Conservation (phyloP, 2,888 invertebrate genomes). For the Plutella xylostella region DNA sequence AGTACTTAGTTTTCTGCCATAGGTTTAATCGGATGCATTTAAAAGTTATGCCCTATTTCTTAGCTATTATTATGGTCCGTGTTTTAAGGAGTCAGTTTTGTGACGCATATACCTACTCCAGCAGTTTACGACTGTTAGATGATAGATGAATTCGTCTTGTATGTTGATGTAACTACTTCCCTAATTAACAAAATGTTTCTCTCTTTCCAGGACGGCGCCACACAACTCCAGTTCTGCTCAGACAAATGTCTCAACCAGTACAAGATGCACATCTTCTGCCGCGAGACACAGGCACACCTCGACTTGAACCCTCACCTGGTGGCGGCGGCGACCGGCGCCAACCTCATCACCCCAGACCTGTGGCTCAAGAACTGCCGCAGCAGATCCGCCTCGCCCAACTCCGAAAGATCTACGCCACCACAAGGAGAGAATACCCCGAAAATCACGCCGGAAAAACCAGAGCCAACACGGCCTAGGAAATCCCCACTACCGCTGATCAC, state of each 20-base stretch:
- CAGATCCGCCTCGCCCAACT: conserved; percentile 71
- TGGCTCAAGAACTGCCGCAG: conserved; percentile 88
- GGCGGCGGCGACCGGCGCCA: conserved; percentile 55
- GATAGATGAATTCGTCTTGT: too few species aligned
- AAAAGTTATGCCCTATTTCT: too few species aligned
- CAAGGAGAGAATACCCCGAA: conserved; percentile 28
- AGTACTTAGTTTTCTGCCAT: too few species aligned
- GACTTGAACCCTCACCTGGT: conserved; percentile 84
- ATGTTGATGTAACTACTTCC: neutral
- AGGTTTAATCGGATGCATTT: too few species aligned
- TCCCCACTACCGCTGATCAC: conserved; percentile 74
- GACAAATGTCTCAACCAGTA: conserved; percentile 96
- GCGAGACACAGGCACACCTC: conserved; percentile 91
- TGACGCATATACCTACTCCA: too few species aligned
- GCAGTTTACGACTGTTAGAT: too few species aligned
- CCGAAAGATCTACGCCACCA: conserved; percentile 68
- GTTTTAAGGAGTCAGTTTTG: too few species aligned
- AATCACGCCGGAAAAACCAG: conserved; percentile 21
- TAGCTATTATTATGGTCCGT: too few species aligned
- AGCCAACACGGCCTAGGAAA: conserved; percentile 40
- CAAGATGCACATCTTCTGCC: conserved; percentile 97
- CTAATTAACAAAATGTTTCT: conserved; percentile 9
- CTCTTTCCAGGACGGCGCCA: conserved; percentile 82
- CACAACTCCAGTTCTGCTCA: conserved; percentile 90
- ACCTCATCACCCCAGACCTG: conserved; percentile 89